Percentiles rank a stretch among this genome's conserved stretches.
Conservation (phyloP, 2,888 invertebrate genomes). For the Morpho achilles region DNA sequence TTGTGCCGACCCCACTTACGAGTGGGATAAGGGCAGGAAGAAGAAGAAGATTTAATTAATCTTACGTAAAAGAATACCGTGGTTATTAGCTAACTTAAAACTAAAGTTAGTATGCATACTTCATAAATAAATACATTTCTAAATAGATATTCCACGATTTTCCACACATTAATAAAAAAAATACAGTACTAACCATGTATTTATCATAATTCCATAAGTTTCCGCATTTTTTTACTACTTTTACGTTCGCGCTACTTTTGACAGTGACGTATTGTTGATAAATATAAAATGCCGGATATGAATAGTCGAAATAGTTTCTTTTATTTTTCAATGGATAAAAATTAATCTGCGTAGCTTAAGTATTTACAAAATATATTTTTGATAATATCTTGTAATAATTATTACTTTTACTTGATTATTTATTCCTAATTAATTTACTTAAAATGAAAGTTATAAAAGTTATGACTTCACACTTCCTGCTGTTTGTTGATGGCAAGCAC, state of each 20-base stretch:
- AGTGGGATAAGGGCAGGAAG: too few species aligned
- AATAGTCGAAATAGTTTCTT: conserved; percentile 7
- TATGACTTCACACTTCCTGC: conserved; percentile 46
- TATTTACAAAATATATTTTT: background rate
- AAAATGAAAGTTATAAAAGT: conserved; percentile 7
- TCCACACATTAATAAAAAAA: too few species aligned
- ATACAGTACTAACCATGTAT: too few species aligned
- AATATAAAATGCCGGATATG: conserved; percentile 10
- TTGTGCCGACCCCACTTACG: too few species aligned
- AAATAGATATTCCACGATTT: too few species aligned
- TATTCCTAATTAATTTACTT: conserved; percentile 5
- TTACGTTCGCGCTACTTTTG: conserved; percentile 55
- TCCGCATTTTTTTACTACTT: conserved; percentile 13
- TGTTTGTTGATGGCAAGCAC: conserved; percentile 58
- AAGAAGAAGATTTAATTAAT: too few species aligned
- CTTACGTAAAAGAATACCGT: too few species aligned
- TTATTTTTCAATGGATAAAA: background rate
- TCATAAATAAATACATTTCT: too few species aligned
- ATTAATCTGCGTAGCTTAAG: background rate
- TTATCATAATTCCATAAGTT: background rate
- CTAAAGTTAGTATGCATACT: too few species aligned
- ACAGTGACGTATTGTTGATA: conserved; percentile 19
- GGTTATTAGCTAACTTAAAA: too few species aligned
- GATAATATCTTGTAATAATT: background rate
- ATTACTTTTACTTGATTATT: background rate